Conservation (phyloP, 2,113 vertebrate genomes). For the Picathartes gymnocephalus region DNA sequence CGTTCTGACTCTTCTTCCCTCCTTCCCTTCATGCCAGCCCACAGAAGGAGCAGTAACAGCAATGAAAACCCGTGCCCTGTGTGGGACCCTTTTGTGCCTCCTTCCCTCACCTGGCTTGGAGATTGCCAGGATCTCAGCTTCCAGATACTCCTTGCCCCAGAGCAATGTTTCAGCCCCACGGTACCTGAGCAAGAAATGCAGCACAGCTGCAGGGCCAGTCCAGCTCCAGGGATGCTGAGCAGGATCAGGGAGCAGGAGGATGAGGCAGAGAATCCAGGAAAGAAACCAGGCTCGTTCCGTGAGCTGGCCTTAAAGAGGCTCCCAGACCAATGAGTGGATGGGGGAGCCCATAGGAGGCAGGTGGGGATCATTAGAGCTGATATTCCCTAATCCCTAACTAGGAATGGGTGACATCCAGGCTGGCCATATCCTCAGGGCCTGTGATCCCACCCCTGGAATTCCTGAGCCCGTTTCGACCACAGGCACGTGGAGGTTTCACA, state of each 20-base stretch:
- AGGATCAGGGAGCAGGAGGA: neutral
- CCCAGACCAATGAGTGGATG: neutral
- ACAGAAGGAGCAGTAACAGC: neutral
- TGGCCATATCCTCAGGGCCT: neutral
- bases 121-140: neutral
- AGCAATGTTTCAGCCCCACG: neutral
- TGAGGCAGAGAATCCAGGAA: accelerated
- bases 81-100: neutral
- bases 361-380: neutral
- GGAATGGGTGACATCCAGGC: neutral
- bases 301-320: neutral
- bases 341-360: neutral
- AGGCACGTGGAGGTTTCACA: neutral
- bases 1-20: neutral
- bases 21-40: neutral
- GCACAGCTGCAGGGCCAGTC: neutral
- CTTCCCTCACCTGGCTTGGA: neutral
- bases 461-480: neutral
- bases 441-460: neutral
- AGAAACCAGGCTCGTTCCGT: accelerated
- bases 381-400: neutral
- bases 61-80: neutral
- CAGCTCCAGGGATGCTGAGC: neutral
- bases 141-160: neutral
- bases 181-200: neutral